Base-by-base conservation (phyloP, 2,797 vertebrate genomes). In the Alfaro cultratus region DNA sequence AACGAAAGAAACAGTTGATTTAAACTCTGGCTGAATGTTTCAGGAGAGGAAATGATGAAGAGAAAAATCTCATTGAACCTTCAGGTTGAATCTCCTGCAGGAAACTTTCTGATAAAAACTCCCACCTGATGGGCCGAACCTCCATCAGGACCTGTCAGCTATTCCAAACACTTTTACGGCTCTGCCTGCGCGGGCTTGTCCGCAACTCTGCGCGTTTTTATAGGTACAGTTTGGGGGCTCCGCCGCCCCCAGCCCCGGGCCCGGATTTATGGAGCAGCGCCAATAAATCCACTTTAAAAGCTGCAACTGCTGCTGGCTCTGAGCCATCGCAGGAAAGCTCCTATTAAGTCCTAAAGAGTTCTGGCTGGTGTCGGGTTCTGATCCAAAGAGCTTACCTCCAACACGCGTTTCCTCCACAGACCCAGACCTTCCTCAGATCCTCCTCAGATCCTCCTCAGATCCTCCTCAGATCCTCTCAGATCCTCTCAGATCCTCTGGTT, bases 101-200 rank as follows among this genome's bases (percentile, higher is more conserved):
- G 36, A 5, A 12, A 4, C 9, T 26, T 41, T 12, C 64, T 68
- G 64, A 26, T 2, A 5, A 12, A 39, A 36, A 23, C 18, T 11
- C 21, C 64, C 64, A 41, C 64, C 64, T 13, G 16, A 11, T 3
- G 53, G 53, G 1, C 8, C 73, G 15, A 41, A 2, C 49, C 49
- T 51, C 46, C 49, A 85, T 78, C 86, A 87, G 84, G 76, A 88
- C 80, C 92, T 94, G 93, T 94, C 91, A 95, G 89, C 89, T 94
- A 93, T 95, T 95, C 93, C 94, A 95, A 94, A 94, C 91, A 94
- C 89, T 95, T 96, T 94, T 95, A 95, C 94, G 88, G 90, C 91
- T 90, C 86, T 92, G 91, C 95, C 84, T 94, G 95, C 92, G 87
- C 91, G 90, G 89, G 93, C 94, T 94, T 94, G 95, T 94, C 94